phyloP scores from a whole-genome alignment of 2,113 vertebrate genomes.

The Girardinichthys multiradiatus region DNA sequence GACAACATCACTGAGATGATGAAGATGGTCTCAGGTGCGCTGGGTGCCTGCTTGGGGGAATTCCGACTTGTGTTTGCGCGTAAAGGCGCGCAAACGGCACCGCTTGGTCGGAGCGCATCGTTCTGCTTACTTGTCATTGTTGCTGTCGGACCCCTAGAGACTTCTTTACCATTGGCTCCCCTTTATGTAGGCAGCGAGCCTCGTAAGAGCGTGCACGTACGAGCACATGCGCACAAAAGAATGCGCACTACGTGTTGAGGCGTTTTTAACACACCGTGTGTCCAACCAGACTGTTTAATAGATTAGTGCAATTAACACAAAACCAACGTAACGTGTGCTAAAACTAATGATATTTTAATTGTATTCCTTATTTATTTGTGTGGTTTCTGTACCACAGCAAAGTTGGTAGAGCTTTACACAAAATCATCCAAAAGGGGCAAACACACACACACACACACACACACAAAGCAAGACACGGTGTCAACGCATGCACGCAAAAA shows the following conservation, averaged over 20 bases:
- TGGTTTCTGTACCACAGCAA: background rate
- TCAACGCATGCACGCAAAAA: constrained; percentile 25
- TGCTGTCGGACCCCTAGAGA: constrained; percentile 36
- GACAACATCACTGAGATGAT: constrained; percentile 46
- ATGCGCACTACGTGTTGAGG: background rate
- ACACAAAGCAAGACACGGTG: background rate
- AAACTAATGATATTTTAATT: background rate
- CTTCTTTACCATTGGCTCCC: constrained; percentile 41
- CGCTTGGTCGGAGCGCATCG: constrained; percentile 11
- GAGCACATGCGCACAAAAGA: constrained; percentile 21
- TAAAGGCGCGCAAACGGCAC: constrained; percentile 24
- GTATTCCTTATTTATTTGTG: background rate
- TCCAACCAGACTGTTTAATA: background rate
- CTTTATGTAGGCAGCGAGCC: constrained; percentile 22
- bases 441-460: background rate
- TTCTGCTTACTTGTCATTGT: constrained; percentile 68
- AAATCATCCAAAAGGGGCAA: background rate
- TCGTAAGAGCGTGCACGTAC: constrained; percentile 7
- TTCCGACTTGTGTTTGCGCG: constrained; percentile 19
- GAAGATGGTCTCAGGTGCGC: background rate
- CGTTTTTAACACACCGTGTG: too few species aligned
- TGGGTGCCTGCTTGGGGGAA: background rate
- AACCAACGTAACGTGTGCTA: background rate
- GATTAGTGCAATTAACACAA: background rate
- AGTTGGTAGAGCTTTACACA: constrained; percentile 2